Base-by-base conservation (phyloP, 2,888 invertebrate genomes). In the Notocelia uddmanniana region DNA sequence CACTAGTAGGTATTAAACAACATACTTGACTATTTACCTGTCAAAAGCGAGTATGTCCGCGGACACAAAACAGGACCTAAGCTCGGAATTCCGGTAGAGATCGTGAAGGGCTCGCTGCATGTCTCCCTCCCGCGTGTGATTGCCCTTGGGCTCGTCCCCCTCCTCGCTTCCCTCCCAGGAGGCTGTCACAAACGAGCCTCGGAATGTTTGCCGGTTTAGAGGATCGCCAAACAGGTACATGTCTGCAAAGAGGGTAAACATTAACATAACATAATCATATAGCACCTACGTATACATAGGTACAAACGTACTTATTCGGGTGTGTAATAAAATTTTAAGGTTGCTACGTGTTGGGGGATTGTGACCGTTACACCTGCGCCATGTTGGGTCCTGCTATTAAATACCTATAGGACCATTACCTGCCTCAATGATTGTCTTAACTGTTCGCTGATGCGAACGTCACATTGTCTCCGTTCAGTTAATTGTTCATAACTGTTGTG, bases 21-120 rank as follows among this genome's bases (percentile, higher is more conserved):
- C 45, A 37, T 50, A 45, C 21, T 37, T 19, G 74, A 94, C 94
- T 91, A 60, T 37, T 60, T 59, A 97, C 97, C 97, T 97, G 87
- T 98, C 98, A 66, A 98, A 94, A 23, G 98, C 98, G 66, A 98
- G 93, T 70, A 98, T 96, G 84, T 98, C 98, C 34, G 96, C 96
- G 23, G 96, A 95, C 74, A 97, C 94, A 85, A 97, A 98, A 71
- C 97, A 96, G 77, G 96, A 95, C 76, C 96, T 95, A 48, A 97
- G 92, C 79, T 96, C 95, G 68, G 97, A 97, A 79, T 96, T 95
- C 71, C 95, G 94, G 84, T 97, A 96, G 52, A 97, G 90, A 73
- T 96, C 93, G 91, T 96, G 96, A 75, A 98, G 95, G 76, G 96
- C 95, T 83, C 96, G 96, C 80, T 96, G 95, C 89, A 97, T 96